Evolutionary conservation across 2,797 vertebrate species (phyloP), one percentile per base, ranked within the genome.

Genomic region (Parambassis ranga): DNA sequence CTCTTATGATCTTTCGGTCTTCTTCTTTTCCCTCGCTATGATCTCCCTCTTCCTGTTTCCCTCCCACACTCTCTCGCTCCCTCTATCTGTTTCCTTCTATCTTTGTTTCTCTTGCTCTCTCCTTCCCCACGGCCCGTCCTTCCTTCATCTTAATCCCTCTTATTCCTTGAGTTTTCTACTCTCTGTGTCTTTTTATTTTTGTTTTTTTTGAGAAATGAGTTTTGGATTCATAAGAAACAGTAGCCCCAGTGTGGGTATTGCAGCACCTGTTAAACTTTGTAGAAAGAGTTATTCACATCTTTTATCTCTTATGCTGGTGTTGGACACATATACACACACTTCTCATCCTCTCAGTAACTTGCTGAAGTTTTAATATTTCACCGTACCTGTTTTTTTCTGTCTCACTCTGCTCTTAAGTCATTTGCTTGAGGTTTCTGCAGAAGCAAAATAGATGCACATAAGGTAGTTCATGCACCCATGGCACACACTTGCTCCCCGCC

Each of bases 11-110:
- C 86, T 88, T 71, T 75, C 56, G 70, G 71, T 85, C 85, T 75
- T 61, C 79, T 75, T 85, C 84, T 89, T 85, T 86, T 84, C 82
- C 83, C 74, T 78, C 36, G 39, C 86, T 88, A 65, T 88, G 86
- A 90, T 88, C 80, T 89, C 81, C 65, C 28, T 81, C 79, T 85
- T 87, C 80, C 84, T 85, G 79, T 77, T 87, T 84, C 76, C 85
- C 88, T 85, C 88, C 83, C 76, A 84, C 76, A 84, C 87, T 83
- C 87, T 75, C 65, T 41, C 70, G 31, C 77, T 77, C 73, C 68
- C 71, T 73, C 71, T 59, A 39, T 72, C 73, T 69, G 49, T 68
- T 75, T 79, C 77, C 52, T 62, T 60, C 72, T 66, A 60, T 87
- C 80, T 81, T 81, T 81, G 67, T 73, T 75, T 76, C 79, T 58